A percentile compares a stretch with the other conserved stretches of the same genome.
Evolutionary conservation across 2,797 vertebrate genomes (phyloP).

Genomic region (Sebastes goodei): DNA sequence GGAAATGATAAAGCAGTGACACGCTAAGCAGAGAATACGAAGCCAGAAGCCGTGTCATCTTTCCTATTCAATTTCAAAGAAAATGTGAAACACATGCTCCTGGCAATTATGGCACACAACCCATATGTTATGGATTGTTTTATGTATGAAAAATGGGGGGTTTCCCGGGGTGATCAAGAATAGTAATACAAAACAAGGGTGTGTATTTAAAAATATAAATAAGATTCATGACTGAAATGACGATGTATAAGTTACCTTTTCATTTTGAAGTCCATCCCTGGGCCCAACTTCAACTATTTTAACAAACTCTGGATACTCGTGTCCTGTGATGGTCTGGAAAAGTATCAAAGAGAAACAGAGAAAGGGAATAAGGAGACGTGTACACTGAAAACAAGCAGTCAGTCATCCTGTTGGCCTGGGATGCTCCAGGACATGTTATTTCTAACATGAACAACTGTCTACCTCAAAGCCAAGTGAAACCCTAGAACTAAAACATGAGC

Average conservation of each 20-base stretch:
- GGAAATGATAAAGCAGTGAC: constrained; percentile 61
- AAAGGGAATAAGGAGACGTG: background rate
- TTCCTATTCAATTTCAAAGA: constrained; percentile 73
- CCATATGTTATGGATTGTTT: constrained; percentile 55
- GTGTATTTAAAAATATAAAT: constrained; percentile 32
- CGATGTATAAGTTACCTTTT: constrained; percentile 85
- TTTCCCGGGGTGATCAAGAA: constrained; percentile 22
- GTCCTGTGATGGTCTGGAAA: constrained; percentile 80
- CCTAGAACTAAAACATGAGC: constrained; percentile 44
- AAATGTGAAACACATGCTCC: constrained; percentile 76
- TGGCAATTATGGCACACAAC: constrained; percentile 53
- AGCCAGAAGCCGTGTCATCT: constrained; percentile 67
- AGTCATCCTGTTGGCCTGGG: constrained; percentile 1
- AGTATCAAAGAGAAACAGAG: constrained; percentile 19
- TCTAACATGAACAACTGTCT: constrained; percentile 36
- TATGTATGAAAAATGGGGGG: constrained; percentile 25
- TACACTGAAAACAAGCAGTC: constrained; percentile 10
- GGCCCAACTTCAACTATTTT: constrained; percentile 98
- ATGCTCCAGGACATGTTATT: constrained; percentile 38
- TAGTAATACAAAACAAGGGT: constrained; percentile 15
- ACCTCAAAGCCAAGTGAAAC: constrained; percentile 51
- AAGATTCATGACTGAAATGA: constrained; percentile 9
- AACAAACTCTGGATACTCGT: constrained; percentile 87
- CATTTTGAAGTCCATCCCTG: constrained; percentile 96
- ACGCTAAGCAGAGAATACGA: constrained; percentile 45